Evolutionary conservation across 1,140 invertebrate genomes (phyloP), one percentile per base, ranked within the genome.

Genomic region (Bursaphelenchus mucronatus): DNA sequence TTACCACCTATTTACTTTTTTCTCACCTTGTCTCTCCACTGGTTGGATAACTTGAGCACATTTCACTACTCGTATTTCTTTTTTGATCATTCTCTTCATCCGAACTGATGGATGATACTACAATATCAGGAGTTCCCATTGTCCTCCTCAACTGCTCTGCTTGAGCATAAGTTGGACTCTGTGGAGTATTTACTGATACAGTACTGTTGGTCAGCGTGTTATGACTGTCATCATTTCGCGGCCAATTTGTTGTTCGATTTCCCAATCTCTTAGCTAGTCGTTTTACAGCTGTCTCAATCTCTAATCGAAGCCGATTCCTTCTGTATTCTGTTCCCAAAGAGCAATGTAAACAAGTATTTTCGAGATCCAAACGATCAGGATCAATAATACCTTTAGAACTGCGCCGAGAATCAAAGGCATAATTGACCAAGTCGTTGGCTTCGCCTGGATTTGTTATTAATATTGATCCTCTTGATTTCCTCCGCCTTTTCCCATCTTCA

Each of bases 71-170:
- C 19, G n/a, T 39, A 50, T 44, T 59, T 45, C 40, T 30, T 39
- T 59, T 11, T 7, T 44, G 15, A 15, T 45, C n/a, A 19, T 63
- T 63, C 40, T 80, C 76, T 47, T 81, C 78, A 55, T 81, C 78
- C 2, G 79, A 81, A 55, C 68, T 75, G 58, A 79, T 79, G 6
- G 79, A 81, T 3, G 76, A 79, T 44, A 80, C 78, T 1, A 78
- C 66, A 52, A 78, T 78, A 59, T 78, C 76, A 3, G 77, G 77
- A 10, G 77, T 78, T 9, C 75, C 67, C 49, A 73, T 74, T n/a
- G 49, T 44, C 46, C 72, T 70, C 8, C 67, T 63, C 2, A 70
- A 13, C 41, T 57, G 17, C 49, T 70, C 68, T 15, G 53, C 21
- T 10, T 61, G 47, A 17, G 10, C 15, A 10, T 11, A 61, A 4